Conservation (phyloP, 2,113 vertebrate genomes). For the Pandion haliaetus region DNA sequence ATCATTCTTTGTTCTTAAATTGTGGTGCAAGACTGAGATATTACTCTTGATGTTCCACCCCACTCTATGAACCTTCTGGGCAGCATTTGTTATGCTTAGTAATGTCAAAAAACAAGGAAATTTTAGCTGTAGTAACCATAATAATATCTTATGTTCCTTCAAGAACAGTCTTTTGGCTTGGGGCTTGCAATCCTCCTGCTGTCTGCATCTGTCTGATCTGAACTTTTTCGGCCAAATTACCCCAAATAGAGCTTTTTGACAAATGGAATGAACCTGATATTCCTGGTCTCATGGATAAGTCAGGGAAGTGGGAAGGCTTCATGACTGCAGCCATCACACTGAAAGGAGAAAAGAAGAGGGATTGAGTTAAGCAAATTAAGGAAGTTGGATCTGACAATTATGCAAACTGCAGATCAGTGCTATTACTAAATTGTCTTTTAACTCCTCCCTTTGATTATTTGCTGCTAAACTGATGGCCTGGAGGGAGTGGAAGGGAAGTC, state of each 20-base stretch:
- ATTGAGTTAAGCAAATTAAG: not conserved
- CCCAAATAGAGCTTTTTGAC: constrained; percentile 3
- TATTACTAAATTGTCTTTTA: not conserved
- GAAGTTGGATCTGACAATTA: not conserved
- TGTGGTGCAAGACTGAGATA: constrained; percentile 10
- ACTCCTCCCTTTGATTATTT: not conserved
- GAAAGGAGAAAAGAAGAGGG: not conserved
- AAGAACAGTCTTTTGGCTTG: constrained; percentile 51
- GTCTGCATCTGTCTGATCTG: constrained; percentile 56
- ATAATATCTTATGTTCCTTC: constrained; percentile 54
- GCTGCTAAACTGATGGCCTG: not conserved
- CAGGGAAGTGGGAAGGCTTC: not conserved
- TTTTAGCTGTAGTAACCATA: constrained; percentile 64
- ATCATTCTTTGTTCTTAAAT: constrained; percentile 24
- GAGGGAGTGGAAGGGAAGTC: not conserved
- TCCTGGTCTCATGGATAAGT: not conserved
- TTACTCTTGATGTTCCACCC: constrained; percentile 36
- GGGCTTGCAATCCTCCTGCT: constrained; percentile 43
- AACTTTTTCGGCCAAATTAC: constrained; percentile 46
- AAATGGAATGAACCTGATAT: not conserved
- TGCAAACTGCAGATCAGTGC: not conserved
- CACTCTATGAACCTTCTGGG: constrained; percentile 50
- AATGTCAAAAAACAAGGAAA: constrained; percentile 59
- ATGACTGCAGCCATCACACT: not conserved
- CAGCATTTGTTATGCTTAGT: constrained; percentile 62